Conservation (phyloP, 92 coral and sea anemone genomes). For the Zoanthus gigantus region DNA sequence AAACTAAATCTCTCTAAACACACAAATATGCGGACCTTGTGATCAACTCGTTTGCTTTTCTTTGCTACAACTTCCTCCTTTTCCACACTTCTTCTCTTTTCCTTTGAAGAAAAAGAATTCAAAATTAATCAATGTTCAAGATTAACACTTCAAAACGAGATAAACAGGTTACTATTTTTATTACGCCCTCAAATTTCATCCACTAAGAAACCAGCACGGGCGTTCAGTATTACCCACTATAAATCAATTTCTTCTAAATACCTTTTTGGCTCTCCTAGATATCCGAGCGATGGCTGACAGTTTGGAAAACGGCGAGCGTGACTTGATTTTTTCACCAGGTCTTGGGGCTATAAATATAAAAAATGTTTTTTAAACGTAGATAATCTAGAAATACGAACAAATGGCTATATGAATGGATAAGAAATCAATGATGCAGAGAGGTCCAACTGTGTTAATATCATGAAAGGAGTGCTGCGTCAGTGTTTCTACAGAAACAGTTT, state of each 20-base stretch:
- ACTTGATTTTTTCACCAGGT: conserved; percentile 75
- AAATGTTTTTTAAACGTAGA: not conserved
- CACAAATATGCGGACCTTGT: conserved; percentile 22
- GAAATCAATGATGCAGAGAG: too few species aligned
- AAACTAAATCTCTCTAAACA: not conserved
- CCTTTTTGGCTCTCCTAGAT: conserved; percentile 86
- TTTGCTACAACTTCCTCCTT: conserved; percentile 50
- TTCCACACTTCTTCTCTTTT: conserved; percentile 74
- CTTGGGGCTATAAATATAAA: conserved; percentile 19
- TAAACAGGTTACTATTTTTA: too few species aligned
- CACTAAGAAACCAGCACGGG: too few species aligned
- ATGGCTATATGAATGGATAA: too few species aligned
- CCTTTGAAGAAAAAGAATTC: conserved; percentile 38
- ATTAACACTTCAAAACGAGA: too few species aligned
- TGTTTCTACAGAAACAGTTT: too few species aligned
- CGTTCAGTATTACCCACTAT: not conserved
- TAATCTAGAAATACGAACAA: too few species aligned
- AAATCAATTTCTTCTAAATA: not conserved
- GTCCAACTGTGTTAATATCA: too few species aligned
- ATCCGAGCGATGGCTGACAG: conserved; percentile 91
- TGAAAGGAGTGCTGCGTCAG: too few species aligned
- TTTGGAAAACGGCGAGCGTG: conserved; percentile 87
- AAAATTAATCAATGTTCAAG: not conserved
- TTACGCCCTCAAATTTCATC: too few species aligned
- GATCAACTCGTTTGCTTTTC: conserved; percentile 50